Evolutionary conservation across 2,888 invertebrate genomes (phyloP).

Genomic region (Girardia tigrina): DNA sequence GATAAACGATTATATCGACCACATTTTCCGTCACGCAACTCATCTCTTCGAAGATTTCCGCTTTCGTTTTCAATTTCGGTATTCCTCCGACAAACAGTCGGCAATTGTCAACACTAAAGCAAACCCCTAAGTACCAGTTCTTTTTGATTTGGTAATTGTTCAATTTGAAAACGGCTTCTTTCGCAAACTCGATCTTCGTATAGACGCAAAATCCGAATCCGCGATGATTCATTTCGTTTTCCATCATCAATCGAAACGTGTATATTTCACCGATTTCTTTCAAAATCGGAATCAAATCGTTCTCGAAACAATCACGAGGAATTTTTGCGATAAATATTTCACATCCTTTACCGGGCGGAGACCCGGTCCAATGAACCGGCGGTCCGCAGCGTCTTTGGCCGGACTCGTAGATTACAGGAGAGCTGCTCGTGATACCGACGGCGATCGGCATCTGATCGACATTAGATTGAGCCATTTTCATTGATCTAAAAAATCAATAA

Average conservation of each 20-base stretch:
- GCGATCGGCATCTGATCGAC: too few relatives aligned
- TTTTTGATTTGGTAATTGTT: slow-evolving; percentile 60
- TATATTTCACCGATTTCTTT: slow-evolving; percentile 57
- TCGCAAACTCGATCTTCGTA: slow-evolving; percentile 54
- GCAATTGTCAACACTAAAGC: slow-evolving; percentile 68
- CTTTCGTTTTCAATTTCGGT: slow-evolving; percentile 56
- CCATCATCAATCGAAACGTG: slow-evolving; percentile 60
- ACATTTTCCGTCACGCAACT: slow-evolving; percentile 64
- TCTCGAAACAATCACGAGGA: slow-evolving; percentile 61
- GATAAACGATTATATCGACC: slow-evolving; percentile 56
- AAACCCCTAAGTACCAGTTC: slow-evolving; percentile 60
- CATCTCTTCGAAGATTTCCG: slow-evolving; percentile 55
- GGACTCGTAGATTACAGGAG: slow-evolving; percentile 60
- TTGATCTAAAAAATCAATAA: neutral
- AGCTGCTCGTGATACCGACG: neutral
- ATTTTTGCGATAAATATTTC: slow-evolving; percentile 59
- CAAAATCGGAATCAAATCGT: slow-evolving; percentile 61
- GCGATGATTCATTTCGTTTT: slow-evolving; percentile 62
- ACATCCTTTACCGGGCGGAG: slow-evolving; percentile 56
- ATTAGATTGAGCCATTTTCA: neutral
- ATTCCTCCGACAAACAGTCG: slow-evolving; percentile 61
- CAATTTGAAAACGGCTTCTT: slow-evolving; percentile 56
- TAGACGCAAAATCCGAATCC: slow-evolving; percentile 63
- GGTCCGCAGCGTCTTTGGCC: slow-evolving; percentile 62
- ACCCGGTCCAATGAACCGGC: slow-evolving; percentile 53